Base-by-base conservation (phyloP, 2,797 vertebrate species). In the Phyllotis vaccarum region DNA sequence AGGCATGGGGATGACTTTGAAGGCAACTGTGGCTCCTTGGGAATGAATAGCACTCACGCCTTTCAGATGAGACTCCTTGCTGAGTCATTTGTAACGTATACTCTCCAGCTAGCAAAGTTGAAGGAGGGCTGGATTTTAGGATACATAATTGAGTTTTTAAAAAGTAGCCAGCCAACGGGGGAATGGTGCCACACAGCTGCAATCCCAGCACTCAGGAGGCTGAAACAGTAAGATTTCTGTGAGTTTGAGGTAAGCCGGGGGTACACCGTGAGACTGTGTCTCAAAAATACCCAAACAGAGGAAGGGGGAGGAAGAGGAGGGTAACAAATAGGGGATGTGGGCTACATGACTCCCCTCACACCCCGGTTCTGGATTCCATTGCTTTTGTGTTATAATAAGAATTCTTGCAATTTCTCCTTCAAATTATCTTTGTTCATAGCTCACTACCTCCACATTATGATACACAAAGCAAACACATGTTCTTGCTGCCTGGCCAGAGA, bases 401-500 rank as follows among this genome's bases (percentile, higher is more conserved):
- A 21, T 13, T 6, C 88, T 89, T 56, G 56, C 21, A 31, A 56
- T 87, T 82, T 81, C 40, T 9, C 14, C 37, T 37, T 54, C 68
- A 4, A 37, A 56, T 46, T n/a, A 58, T 60, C 64, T 64, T 85
- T 70, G 40, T 52, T 31, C 5, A 2, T 27, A 78, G 58, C n/a
- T 74, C 27, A 37, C 80, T 37, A 64, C 37, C 74, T 90, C 46
- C 14, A 24, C 21, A 29, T 46, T 86, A 64, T 16, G 24, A 37
- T 43, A 49, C n/a, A 75, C 60, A 78, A 83, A 91, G n/a, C n/a
- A 7, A 92, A 89, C 70, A 80, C 49, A 87, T 19, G 19, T 60
- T 94, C 64, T 75, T 66, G 49, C 79, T 88, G 56, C 75, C 89
- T 27, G 14, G 92, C 37, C 92, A 95, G 83, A 70, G 40, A 91